Evolutionary conservation across 2,888 invertebrate species (phyloP).

Genomic region (Lordiphosa andalusiaca): DNA sequence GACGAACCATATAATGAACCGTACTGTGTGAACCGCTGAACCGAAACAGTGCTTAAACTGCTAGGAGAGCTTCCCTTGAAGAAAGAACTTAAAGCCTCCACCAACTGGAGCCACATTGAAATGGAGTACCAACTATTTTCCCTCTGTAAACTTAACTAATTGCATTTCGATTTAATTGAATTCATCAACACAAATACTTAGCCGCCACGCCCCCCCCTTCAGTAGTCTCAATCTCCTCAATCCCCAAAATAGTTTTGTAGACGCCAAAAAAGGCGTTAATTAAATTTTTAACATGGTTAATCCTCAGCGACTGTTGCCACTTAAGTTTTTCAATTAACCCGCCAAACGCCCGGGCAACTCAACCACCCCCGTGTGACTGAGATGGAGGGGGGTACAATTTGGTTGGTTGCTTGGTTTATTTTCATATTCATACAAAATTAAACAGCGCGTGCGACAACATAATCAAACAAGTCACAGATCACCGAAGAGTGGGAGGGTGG

Average conservation of each 20-base stretch:
- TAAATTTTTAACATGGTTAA: slow-evolving; percentile 75
- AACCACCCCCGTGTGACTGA: slow-evolving; percentile 6
- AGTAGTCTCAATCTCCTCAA: slow-evolving; percentile 6
- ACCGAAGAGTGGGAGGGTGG: slow-evolving; percentile 15
- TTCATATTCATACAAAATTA: slow-evolving; percentile 74
- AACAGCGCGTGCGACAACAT: slow-evolving; percentile 79
- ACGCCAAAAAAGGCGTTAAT: slow-evolving; percentile 56
- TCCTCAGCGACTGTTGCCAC: slow-evolving; percentile 76
- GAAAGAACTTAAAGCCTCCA: no score
- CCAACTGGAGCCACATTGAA: no score
- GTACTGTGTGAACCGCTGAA: no score
- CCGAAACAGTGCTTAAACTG: no score
- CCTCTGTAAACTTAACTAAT: no score
- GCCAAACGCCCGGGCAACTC: slow-evolving; percentile 48
- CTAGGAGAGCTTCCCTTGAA: no score
- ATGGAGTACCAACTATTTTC: no score
- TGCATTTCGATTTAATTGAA: no score
- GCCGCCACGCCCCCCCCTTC: slow-evolving; percentile 10
- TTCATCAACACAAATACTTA: no score
- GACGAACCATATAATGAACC: no score
- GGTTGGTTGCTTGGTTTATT: slow-evolving; percentile 35
- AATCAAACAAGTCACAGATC: slow-evolving; percentile 69
- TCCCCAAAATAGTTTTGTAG: no score
- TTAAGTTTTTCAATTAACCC: slow-evolving; percentile 77
- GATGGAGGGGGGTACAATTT: neutral